Base-by-base conservation (phyloP, 2,797 vertebrate species). In the Simalia tracyae region DNA sequence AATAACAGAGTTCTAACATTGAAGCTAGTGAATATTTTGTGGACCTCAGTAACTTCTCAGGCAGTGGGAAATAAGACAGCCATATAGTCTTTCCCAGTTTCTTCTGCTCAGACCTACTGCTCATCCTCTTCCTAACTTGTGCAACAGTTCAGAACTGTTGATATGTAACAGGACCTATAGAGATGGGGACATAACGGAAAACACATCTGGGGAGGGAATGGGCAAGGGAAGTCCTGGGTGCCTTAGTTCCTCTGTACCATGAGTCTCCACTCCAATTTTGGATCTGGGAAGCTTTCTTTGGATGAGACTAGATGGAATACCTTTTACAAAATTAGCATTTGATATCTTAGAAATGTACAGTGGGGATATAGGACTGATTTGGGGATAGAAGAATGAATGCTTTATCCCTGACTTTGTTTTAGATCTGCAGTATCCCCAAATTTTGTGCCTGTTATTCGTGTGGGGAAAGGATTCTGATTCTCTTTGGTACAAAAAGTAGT, bases 1-100 rank as follows among this genome's bases (percentile, higher is more conserved):
- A 93, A 92, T 94, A 94, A 72, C 19, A 36, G 50, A 36, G 17
- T 28, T 72, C 8, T 10, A 46, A 91, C 31, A 91, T 9, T 59
- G 68, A 91, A n/a, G n/a, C 64, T 22, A 11, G 28, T 10, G 50
- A 57, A 57, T 11, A 24, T 68, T 68, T 72, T 6, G 3, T 72
- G 4, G 26, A 22, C 50, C 10, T 46, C 72, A 60, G 26, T 42
- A 89, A 15, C 6, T 72, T 26, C 66, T 59, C 22, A 42, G 54
- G n/a, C 56, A 81, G 60, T 56, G 59, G 26, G 50, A 88, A 26
- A 66, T 66, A 72, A 42, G 11, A 36, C 22, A 26, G 22, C 11
- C 6, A 1, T 28, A 6, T 31, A 31, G 31, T 57, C 66, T 89
- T 89, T 59, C 2, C 56, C 22, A 24, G 10, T 89, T 89, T 68